phyloP scores from a whole-genome alignment of 2,797 vertebrate species.

The Holocentrus rufus region DNA sequence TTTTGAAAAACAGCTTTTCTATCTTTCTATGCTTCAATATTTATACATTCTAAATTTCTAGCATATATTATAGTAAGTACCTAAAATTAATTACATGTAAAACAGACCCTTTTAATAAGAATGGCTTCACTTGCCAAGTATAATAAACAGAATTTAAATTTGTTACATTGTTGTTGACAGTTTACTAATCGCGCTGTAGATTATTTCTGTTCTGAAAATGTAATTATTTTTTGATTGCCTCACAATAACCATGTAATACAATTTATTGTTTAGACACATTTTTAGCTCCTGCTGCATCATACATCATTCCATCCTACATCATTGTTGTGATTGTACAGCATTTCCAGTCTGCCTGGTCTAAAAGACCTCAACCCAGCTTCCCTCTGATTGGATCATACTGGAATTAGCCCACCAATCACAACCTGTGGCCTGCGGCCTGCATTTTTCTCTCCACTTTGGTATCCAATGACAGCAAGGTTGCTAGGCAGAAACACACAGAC shows the following conservation, averaged over 20 bases:
- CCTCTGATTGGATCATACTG: conserved; percentile 45
- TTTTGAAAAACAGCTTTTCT: too few species aligned
- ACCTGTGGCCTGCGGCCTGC: conserved; percentile 26
- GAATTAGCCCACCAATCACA: conserved; percentile 57
- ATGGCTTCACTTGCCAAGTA: too few species aligned
- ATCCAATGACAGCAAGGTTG: conserved; percentile 56
- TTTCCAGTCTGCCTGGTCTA: background rate
- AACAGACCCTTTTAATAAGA: too few species aligned
- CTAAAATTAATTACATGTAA: too few species aligned
- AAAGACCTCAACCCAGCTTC: conserved; percentile 10
- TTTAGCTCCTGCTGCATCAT: background rate
- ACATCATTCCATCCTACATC: background rate
- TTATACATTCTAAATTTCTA: too few species aligned
- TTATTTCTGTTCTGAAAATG: too few species aligned
- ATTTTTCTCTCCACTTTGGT: conserved; percentile 27
- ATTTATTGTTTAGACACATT: background rate
- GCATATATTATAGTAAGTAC: too few species aligned
- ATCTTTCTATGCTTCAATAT: too few species aligned
- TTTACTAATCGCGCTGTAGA: too few species aligned
- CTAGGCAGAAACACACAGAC: conserved; percentile 38
- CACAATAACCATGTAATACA: background rate
- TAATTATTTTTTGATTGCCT: background rate
- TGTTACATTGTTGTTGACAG: too few species aligned
- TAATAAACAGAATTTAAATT: too few species aligned
- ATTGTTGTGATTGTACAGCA: background rate